These are phyloP conservation scores for Fragum whitleyi DNA, from an alignment of 2,888 invertebrate genomes.

Conservation along the genomic window DNA sequence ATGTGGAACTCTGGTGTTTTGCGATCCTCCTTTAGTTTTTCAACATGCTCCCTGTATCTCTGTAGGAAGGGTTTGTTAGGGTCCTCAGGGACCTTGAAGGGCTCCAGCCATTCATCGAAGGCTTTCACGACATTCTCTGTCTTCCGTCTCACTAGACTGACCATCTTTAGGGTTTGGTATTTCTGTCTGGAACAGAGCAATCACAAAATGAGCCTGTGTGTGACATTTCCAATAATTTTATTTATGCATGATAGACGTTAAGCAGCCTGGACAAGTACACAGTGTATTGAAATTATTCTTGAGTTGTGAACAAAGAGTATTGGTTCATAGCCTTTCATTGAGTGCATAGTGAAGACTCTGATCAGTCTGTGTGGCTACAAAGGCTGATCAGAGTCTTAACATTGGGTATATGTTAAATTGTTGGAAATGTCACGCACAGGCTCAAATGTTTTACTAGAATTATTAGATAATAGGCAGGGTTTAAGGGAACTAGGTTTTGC, in stretches of 20 bases:
- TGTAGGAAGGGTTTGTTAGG: conserved; percentile 10
- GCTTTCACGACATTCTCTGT: conserved; percentile 5
- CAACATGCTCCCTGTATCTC: conserved; percentile 18
- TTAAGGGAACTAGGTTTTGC: background rate
- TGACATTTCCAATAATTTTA: too few relatives aligned
- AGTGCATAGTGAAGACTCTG: too few relatives aligned
- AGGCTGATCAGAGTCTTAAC: too few relatives aligned
- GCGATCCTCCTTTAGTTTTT: background rate
- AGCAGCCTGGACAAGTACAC: too few relatives aligned
- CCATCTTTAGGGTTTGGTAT: background rate
- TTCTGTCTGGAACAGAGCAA: conserved; percentile 3
- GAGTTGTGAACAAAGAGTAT: too few relatives aligned
- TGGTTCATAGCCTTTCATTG: too few relatives aligned
- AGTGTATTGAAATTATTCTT: too few relatives aligned
- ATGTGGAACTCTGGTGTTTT: conserved; percentile 10
- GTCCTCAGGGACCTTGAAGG: conserved; percentile 14
- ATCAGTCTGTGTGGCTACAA: too few relatives aligned
- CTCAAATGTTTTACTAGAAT: background rate
- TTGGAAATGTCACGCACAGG: too few relatives aligned
- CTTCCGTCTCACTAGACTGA: background rate
- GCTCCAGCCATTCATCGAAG: conserved; percentile 8
- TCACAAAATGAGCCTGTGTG: too few relatives aligned
- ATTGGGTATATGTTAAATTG: too few relatives aligned
- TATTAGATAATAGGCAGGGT: background rate
- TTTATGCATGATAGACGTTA: too few relatives aligned